Percentiles rank a stretch among this genome's conserved stretches.
These are phyloP conservation scores for Lepetodrilus schrolli DNA, from an alignment of 2,888 invertebrate species.

Conservation along the genomic window DNA sequence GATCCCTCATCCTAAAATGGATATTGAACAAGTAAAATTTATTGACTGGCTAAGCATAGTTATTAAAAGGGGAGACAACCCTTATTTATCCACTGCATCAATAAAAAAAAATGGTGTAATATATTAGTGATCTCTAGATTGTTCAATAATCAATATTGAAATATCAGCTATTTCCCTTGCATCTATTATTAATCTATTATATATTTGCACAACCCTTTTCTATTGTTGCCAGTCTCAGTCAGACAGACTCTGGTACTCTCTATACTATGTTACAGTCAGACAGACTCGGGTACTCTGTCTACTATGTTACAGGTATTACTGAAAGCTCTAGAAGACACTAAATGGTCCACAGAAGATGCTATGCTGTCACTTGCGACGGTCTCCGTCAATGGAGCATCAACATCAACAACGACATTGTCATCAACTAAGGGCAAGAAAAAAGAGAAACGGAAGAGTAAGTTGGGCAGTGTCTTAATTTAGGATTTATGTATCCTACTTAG, in stretches of 20 bases:
- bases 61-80: too few species aligned
- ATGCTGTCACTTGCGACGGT: neutral
- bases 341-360: conserved; percentile 1
- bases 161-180: too few species aligned
- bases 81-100: too few species aligned
- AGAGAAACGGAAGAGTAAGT: neutral
- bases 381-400: neutral
- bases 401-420: neutral
- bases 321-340: neutral
- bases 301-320: neutral
- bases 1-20: too few species aligned
- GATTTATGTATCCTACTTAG: too few species aligned
- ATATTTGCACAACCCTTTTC: too few species aligned
- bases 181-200: too few species aligned
- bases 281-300: neutral
- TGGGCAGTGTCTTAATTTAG: neutral
- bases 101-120: too few species aligned
- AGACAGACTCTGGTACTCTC: neutral
- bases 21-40: too few species aligned
- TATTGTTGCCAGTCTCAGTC: neutral
- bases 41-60: too few species aligned
- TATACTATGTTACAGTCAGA: neutral
- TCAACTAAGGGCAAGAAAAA: neutral
- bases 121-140: too few species aligned
- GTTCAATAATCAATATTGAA: too few species aligned